phyloP scores from a whole-genome alignment of 2,797 vertebrate species.

The Potorous gilbertii region DNA sequence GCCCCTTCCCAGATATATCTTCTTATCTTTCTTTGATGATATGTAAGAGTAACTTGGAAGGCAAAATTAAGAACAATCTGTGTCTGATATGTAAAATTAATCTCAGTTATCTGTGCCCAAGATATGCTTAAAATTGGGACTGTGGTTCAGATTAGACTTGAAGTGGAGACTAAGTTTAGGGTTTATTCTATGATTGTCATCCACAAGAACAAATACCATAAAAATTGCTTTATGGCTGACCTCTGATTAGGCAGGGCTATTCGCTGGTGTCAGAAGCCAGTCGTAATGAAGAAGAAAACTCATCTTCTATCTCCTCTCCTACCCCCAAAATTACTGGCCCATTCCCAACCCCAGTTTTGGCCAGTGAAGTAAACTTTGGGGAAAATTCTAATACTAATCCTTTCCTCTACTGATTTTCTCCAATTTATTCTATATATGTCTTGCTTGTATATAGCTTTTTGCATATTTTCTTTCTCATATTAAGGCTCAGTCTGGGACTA shows the following conservation, averaged over 20 bases:
- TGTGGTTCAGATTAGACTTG: background rate
- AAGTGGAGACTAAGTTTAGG: background rate
- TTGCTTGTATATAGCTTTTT: background rate
- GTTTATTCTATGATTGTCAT: background rate
- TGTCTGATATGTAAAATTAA: background rate
- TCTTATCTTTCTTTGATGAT: background rate
- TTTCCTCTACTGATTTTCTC: background rate
- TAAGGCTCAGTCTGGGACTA: background rate
- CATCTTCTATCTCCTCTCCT: background rate
- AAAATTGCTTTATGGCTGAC: background rate
- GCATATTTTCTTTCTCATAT: background rate
- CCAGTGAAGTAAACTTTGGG: background rate
- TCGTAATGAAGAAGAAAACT: background rate
- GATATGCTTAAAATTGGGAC: background rate
- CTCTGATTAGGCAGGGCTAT: background rate
- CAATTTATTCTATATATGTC: background rate
- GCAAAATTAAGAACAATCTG: constrained; percentile 7
- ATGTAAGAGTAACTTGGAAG: background rate
- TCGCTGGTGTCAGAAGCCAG: background rate
- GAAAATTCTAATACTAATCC: background rate
- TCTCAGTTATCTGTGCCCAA: background rate
- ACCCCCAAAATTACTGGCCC: background rate
- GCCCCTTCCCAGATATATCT: background rate
- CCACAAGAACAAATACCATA: background rate
- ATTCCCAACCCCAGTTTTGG: background rate